phyloP scores from a whole-genome alignment of 2,797 vertebrate species.

The Eleutherodactylus coqui region DNA sequence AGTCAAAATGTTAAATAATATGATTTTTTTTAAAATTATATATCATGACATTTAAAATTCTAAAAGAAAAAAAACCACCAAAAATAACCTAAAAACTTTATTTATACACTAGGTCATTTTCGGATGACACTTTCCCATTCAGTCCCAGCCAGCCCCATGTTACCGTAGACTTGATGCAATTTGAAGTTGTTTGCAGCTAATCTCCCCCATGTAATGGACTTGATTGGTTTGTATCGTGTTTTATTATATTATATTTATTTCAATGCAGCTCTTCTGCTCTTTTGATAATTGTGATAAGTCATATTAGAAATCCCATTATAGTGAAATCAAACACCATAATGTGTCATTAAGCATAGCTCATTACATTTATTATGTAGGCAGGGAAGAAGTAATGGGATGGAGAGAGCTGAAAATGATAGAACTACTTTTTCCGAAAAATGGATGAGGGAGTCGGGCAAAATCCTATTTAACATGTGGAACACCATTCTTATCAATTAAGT shows the following conservation, averaged over 20 bases:
- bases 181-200: too few relatives aligned
- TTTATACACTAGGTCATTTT: too few relatives aligned
- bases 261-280: not conserved
- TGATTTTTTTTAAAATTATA: too few relatives aligned
- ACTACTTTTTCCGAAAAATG: not conserved
- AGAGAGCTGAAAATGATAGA: not conserved
- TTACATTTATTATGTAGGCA: not conserved
- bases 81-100: too few relatives aligned
- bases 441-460: not conserved
- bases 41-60: too few relatives aligned
- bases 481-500: too few relatives aligned
- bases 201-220: not conserved
- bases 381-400: not conserved
- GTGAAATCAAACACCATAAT: conserved; percentile 16
- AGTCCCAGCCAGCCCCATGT: not conserved
- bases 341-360: conserved; percentile 3
- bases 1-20: too few relatives aligned
- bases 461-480: too few relatives aligned
- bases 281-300: not conserved
- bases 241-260: not conserved
- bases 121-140: too few relatives aligned
- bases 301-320: conserved; percentile 8
- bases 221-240: not conserved
- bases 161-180: not conserved
- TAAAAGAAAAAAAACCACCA: too few relatives aligned